Percentiles rank a stretch among this genome's conserved stretches.
These are phyloP conservation scores for Galerucella calmariensis DNA, from an alignment of 2,888 invertebrate species.

Conservation along the genomic window DNA sequence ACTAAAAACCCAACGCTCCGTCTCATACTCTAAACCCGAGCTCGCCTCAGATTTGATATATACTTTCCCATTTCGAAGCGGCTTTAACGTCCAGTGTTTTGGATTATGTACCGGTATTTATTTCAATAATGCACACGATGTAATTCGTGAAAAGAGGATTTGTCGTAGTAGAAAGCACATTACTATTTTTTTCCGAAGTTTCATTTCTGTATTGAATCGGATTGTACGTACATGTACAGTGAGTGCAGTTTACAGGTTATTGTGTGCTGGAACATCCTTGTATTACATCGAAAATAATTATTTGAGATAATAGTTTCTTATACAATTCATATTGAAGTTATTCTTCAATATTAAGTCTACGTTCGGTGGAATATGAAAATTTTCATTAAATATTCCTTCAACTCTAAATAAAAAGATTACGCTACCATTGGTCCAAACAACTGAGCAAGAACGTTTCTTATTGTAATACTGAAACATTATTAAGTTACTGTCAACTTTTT, in stretches of 20 bases:
- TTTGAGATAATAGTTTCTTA: too few species aligned
- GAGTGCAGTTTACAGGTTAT: too few species aligned
- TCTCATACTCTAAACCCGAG: conserved; percentile 14
- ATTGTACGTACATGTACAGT: too few species aligned
- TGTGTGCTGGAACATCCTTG: too few species aligned
- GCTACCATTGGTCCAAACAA: not conserved
- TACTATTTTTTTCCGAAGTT: conserved; percentile 34
- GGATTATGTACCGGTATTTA: conserved; percentile 49
- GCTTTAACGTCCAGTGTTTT: conserved; percentile 44
- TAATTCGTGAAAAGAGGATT: conserved; percentile 47
- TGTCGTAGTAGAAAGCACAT: conserved; percentile 50
- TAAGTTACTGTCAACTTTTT: not conserved
- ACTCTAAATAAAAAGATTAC: not conserved
- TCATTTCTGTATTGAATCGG: too few species aligned
- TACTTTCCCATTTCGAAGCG: conserved; percentile 39
- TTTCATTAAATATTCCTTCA: not conserved
- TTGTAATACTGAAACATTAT: not conserved
- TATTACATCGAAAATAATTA: too few species aligned
- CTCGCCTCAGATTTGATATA: conserved; percentile 19
- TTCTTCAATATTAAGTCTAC: too few species aligned
- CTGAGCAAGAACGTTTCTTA: not conserved
- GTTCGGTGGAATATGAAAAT: not conserved
- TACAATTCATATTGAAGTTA: too few species aligned
- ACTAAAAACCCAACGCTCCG: conserved; percentile 1
- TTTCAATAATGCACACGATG: conserved; percentile 51